phyloP scores from a whole-genome alignment of 23 tunicate genomes.

The Oikopleura albicans region DNA sequence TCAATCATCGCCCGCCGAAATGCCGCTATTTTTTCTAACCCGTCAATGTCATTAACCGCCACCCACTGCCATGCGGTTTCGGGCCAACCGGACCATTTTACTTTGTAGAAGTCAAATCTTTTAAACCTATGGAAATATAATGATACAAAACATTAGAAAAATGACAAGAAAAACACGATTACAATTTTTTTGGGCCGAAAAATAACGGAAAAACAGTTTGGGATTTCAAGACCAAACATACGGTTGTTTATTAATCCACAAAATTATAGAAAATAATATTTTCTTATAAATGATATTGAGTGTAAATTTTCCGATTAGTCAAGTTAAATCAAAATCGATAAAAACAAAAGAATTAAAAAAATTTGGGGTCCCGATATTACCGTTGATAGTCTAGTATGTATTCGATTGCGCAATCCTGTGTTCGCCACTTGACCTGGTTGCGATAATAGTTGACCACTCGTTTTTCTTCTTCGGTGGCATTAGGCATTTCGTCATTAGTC shows the following conservation, averaged over 20 bases:
- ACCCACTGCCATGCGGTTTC: background rate
- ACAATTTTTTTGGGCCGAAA: too few species aligned
- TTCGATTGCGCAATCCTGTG: background rate
- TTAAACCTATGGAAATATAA: background rate
- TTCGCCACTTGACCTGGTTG: background rate
- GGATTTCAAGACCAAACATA: too few species aligned
- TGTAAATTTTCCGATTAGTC: background rate
- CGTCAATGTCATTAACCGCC: background rate
- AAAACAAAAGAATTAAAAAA: too few species aligned
- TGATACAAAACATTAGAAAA: background rate
- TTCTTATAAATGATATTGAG: too few species aligned
- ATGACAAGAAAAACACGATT: background rate
- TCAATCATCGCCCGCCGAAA: background rate
- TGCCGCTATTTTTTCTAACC: background rate
- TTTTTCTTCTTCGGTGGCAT: background rate
- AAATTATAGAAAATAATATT: too few species aligned
- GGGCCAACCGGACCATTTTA: background rate
- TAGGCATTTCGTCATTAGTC: background rate
- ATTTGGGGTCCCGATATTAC: too few species aligned
- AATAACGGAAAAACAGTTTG: too few species aligned
- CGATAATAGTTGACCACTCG: background rate
- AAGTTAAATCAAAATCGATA: too few species aligned
- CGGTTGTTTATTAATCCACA: too few species aligned
- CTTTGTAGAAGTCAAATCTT: background rate
- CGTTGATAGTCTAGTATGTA: background rate